phyloP scores from a whole-genome alignment of 2,888 invertebrate species.

The Tipula helvola region DNA sequence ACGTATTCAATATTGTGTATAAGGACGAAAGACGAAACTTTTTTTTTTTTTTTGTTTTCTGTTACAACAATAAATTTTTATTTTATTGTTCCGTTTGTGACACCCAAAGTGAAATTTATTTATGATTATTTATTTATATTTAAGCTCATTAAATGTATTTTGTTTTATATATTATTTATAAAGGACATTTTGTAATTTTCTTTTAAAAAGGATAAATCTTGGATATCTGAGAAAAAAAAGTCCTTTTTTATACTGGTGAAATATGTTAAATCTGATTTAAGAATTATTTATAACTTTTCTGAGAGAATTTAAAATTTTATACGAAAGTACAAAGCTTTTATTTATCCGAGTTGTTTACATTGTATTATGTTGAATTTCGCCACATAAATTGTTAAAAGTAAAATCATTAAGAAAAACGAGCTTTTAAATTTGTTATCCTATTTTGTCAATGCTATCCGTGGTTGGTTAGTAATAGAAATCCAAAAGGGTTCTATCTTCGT shows the following conservation, averaged over 20 bases:
- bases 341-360: no score
- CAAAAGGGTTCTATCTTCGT: no score
- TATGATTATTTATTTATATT: not conserved
- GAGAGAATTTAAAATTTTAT: not conserved
- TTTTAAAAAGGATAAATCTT: not conserved
- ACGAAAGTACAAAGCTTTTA: not conserved
- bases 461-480: no score
- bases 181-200: not conserved
- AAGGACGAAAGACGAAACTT: not conserved
- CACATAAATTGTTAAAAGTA: no score
- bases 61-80: not conserved
- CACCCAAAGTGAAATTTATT: not conserved
- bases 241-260: not conserved
- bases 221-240: not conserved
- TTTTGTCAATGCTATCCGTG: no score
- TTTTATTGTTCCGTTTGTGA: not conserved
- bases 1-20: not conserved
- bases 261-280: not conserved
- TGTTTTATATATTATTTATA: not conserved
- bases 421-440: no score
- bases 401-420: no score
- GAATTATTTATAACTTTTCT: not conserved
- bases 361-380: no score
- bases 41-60: not conserved
- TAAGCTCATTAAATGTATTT: not conserved